Percentiles rank a stretch among this genome's conserved stretches.
Conservation (phyloP, 1,140 invertebrate species). For the Penaeus vannamei region DNA sequence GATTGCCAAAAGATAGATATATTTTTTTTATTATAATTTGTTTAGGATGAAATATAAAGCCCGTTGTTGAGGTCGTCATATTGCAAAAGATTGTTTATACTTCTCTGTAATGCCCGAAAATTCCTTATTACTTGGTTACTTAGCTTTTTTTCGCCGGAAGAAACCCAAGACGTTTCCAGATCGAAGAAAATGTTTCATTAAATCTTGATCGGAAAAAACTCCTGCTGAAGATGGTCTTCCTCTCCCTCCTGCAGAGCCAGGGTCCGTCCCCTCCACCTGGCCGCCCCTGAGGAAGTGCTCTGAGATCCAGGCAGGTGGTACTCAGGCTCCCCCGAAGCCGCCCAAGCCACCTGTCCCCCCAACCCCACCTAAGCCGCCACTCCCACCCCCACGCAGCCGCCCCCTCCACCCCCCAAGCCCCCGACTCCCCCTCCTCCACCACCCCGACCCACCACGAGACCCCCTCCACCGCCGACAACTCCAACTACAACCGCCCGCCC, state of each 20-base stretch:
- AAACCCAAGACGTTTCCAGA: too few species aligned
- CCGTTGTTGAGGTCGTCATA: too few species aligned
- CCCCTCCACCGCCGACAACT: background rate
- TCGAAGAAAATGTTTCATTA: background rate
- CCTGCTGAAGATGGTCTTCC: background rate
- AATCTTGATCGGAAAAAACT: too few species aligned
- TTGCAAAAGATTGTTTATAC: too few species aligned
- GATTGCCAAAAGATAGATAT: too few species aligned
- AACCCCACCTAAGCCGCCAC: background rate
- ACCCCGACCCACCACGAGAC: background rate
- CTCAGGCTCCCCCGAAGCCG: background rate
- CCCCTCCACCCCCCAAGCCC: background rate
- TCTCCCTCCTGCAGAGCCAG: conserved; percentile 13
- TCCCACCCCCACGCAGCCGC: background rate
- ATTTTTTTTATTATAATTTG: too few species aligned
- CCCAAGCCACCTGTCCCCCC: background rate
- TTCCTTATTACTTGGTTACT: too few species aligned
- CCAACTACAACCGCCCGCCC: background rate
- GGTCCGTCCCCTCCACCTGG: background rate
- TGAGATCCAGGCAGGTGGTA: background rate
- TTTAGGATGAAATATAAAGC: too few species aligned
- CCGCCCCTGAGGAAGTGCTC: conserved; percentile 29
- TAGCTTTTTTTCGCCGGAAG: too few species aligned
- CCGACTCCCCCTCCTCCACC: background rate
- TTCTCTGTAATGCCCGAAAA: too few species aligned